Evolutionary conservation across 2,888 invertebrate genomes (phyloP).

Genomic region (Tetranychus piercei): DNA sequence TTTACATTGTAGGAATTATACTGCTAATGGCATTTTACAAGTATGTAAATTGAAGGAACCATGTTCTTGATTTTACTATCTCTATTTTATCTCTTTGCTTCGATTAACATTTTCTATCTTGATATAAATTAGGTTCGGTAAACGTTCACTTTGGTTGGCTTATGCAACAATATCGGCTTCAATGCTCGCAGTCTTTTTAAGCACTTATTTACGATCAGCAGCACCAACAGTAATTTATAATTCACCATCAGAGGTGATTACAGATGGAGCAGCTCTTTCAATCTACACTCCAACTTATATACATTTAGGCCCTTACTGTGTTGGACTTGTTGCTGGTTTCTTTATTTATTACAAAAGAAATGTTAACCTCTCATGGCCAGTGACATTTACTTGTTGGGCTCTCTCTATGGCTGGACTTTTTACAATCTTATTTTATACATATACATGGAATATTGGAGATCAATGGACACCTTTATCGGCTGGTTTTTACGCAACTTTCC

Average conservation of each 20-base stretch:
- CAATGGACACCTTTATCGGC: conserved; percentile 8
- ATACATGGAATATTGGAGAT: conserved; percentile 13
- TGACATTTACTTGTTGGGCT: neutral
- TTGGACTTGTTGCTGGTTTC: conserved; percentile 24
- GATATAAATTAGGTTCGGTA: conserved; percentile 15
- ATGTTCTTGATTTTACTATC: neutral
- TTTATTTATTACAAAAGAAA: conserved; percentile 1
- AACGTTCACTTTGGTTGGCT: conserved; percentile 16
- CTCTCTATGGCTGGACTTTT: conserved; percentile 7
- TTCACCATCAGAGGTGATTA: conserved; percentile 23
- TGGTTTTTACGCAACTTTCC: conserved; percentile 24
- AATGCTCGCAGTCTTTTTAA: conserved; percentile 12
- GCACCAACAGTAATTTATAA: conserved; percentile 25
- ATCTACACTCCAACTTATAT: conserved; percentile 25
- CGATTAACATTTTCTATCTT: neutral
- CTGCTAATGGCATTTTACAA: conserved; percentile 22
- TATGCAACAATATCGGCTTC: conserved; percentile 5
- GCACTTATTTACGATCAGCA: conserved; percentile 13
- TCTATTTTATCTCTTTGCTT: too few relatives aligned
- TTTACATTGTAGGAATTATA: conserved; percentile 17
- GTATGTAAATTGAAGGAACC: conserved; percentile 15
- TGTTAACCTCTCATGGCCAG: neutral
- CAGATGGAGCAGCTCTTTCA: conserved; percentile 8
- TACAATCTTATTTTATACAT: conserved; percentile 14
- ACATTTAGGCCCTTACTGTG: conserved; percentile 24